A percentile compares a stretch with the other conserved stretches of the same genome.
phyloP scores from a whole-genome alignment of 2,888 invertebrate species.

The Tenthredo distinguenda region DNA sequence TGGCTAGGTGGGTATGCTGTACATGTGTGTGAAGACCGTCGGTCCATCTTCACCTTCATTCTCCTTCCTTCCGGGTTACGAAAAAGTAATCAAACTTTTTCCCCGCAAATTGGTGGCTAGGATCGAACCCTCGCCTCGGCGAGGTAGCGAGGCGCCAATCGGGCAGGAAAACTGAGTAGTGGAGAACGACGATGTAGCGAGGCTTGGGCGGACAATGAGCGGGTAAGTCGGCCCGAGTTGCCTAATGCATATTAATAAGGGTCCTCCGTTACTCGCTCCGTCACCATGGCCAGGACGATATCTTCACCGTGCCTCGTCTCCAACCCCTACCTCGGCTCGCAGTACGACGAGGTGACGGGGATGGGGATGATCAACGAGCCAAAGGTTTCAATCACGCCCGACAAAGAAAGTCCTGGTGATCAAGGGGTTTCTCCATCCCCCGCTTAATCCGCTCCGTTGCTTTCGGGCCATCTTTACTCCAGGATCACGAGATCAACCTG shows the following conservation, averaged over 20 bases:
- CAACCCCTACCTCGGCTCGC: constrained; percentile 9
- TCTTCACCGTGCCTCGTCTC: constrained; percentile 57
- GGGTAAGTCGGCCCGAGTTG: constrained; percentile 67
- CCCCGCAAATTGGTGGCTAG: constrained; percentile 60
- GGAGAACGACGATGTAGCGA: constrained; percentile 48
- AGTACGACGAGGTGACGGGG: constrained; percentile 22
- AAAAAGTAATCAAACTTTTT: constrained; percentile 64
- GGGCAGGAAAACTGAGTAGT: constrained; percentile 62
- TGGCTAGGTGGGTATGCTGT: neutral
- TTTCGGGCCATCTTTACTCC: constrained; percentile 30
- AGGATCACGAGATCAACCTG: constrained; percentile 36
- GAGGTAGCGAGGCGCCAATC: constrained; percentile 60
- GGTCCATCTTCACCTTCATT: constrained; percentile 18
- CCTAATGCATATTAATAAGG: constrained; percentile 73
- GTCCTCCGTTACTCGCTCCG: constrained; percentile 13
- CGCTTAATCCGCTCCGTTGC: constrained; percentile 40
- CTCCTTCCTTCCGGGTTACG: constrained; percentile 25
- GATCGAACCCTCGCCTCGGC: constrained; percentile 37
- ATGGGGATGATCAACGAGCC: constrained; percentile 45
- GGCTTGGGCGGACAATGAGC: constrained; percentile 66
- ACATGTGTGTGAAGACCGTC: neutral
- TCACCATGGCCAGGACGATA: constrained; percentile 47
- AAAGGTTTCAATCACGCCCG: constrained; percentile 54
- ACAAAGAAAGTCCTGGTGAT: constrained; percentile 55
- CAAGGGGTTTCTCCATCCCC: constrained; percentile 14